Evolutionary conservation across 92 coral and sea anemone genomes (phyloP).

Genomic region (Epizoanthus ramosus): DNA sequence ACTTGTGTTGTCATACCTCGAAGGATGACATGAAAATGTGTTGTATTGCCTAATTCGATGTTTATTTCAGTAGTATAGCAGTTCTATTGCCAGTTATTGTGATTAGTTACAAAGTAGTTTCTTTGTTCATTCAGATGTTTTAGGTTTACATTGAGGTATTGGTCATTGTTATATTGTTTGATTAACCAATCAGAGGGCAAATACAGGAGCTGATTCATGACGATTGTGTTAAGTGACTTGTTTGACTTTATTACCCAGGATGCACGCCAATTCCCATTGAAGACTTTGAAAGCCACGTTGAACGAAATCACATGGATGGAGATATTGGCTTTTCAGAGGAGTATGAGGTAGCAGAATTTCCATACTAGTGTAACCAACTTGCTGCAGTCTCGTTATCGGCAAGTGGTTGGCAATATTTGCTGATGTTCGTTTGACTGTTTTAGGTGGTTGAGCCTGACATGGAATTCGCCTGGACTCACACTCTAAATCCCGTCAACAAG

Average conservation of each 20-base stretch:
- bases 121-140: too few relatives aligned
- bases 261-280: slow-evolving; percentile 87
- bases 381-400: not conserved
- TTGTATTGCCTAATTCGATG: too few relatives aligned
- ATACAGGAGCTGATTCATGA: too few relatives aligned
- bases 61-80: too few relatives aligned
- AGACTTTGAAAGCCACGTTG: slow-evolving; percentile 79
- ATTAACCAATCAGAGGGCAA: too few relatives aligned
- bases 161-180: too few relatives aligned
- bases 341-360: slow-evolving; percentile 60
- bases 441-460: slow-evolving; percentile 92
- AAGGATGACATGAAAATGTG: too few relatives aligned
- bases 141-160: too few relatives aligned
- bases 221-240: not conserved
- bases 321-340: slow-evolving; percentile 97
- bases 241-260: slow-evolving; percentile 39
- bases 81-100: too few relatives aligned
- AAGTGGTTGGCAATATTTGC: not conserved
- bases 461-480: slow-evolving; percentile 80
- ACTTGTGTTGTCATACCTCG: too few relatives aligned
- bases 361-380: not conserved
- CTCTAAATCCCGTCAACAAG: slow-evolving; percentile 88
- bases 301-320: slow-evolving; percentile 90
- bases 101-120: too few relatives aligned
- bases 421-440: not conserved